Evolutionary conservation across 2,113 vertebrate genomes (phyloP).

Genomic region (Microcebus murinus): DNA sequence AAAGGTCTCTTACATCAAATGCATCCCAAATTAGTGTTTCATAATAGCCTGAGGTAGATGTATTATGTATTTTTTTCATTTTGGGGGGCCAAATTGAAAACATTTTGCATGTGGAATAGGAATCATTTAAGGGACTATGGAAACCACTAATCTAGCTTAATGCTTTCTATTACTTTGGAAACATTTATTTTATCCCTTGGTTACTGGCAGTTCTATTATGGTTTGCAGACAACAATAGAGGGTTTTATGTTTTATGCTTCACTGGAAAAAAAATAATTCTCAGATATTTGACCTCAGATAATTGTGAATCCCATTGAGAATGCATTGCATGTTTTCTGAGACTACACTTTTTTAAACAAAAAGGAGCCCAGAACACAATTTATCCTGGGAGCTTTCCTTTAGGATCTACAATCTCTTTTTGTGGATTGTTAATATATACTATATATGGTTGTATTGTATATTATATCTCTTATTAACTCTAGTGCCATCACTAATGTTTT

Average conservation of each 20-base stretch:
- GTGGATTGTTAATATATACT: slow-evolving; percentile 62
- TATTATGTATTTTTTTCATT: slow-evolving; percentile 49
- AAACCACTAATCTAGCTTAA: slow-evolving; percentile 69
- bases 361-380: not conserved
- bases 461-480: slow-evolving; percentile 83
- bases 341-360: slow-evolving; percentile 24
- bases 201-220: slow-evolving; percentile 62
- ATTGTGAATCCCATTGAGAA: slow-evolving; percentile 32
- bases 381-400: slow-evolving; percentile 39
- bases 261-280: slow-evolving; percentile 50
- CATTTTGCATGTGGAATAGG: slow-evolving; percentile 58
- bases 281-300: slow-evolving; percentile 69
- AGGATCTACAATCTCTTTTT: not conserved
- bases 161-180: slow-evolving; percentile 64
- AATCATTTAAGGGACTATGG: slow-evolving; percentile 57
- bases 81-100: slow-evolving; percentile 36
- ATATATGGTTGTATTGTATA: slow-evolving; percentile 72
- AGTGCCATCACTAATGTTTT: slow-evolving; percentile 83
- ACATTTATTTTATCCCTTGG: slow-evolving; percentile 68
- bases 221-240: slow-evolving; percentile 62
- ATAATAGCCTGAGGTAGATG: not conserved
- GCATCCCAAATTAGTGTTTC: slow-evolving; percentile 40
- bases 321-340: not conserved
- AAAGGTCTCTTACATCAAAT: slow-evolving; percentile 11
- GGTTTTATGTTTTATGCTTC: slow-evolving; percentile 69